phyloP scores from a whole-genome alignment of 2,113 vertebrate species.

The Gnathonemus longibarbis region DNA sequence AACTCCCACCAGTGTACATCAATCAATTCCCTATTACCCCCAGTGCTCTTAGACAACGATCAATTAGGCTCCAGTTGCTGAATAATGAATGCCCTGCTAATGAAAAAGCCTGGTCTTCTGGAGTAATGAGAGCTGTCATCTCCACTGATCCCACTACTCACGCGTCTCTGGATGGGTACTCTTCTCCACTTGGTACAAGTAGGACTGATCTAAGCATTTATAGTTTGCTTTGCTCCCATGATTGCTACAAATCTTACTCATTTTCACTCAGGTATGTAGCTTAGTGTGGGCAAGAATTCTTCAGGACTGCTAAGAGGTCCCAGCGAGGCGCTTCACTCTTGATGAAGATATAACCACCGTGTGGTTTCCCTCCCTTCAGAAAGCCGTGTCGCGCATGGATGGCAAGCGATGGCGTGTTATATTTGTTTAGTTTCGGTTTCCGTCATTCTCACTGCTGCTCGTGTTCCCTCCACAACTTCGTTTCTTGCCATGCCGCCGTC shows the following conservation, averaged over 20 bases:
- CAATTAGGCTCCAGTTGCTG: slow-evolving; percentile 51
- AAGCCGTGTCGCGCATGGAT: neutral
- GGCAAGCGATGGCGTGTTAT: neutral
- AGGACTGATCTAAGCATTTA: slow-evolving; percentile 2
- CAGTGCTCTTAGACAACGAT: slow-evolving; percentile 51
- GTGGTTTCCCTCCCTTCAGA: neutral
- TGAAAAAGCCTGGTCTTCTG: slow-evolving; percentile 18
- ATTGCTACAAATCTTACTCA: neutral
- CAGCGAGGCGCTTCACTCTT: neutral
- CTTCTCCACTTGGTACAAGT: neutral
- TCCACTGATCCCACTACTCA: neutral
- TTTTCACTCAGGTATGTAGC: neutral
- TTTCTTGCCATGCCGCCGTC: neutral
- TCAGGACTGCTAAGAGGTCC: neutral
- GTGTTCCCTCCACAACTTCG: neutral
- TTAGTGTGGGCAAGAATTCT: neutral
- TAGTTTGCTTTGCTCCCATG: neutral
- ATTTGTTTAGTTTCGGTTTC: neutral
- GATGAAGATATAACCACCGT: neutral
- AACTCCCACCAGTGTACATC: slow-evolving; percentile 49
- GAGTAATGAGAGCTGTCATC: slow-evolving; percentile 7
- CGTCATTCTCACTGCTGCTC: neutral
- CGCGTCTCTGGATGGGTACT: neutral
- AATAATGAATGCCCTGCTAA: slow-evolving; percentile 53
- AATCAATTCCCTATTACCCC: slow-evolving; percentile 60